Evolutionary conservation across 2,113 vertebrate species (phyloP).

Genomic region (Terrapene triunguis): DNA sequence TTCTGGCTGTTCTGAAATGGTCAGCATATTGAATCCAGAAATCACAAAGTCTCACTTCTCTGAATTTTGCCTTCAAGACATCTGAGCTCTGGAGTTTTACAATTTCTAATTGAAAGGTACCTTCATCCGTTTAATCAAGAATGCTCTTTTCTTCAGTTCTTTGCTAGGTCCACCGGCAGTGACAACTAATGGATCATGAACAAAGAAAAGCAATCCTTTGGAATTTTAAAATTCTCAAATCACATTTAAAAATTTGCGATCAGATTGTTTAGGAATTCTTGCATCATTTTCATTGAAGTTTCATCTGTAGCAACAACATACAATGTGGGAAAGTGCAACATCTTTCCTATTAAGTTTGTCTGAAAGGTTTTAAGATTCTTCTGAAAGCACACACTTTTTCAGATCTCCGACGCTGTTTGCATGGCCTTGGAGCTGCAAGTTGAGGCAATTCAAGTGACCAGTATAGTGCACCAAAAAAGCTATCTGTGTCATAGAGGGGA

Average conservation of each 20-base stretch:
- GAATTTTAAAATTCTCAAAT: neutral
- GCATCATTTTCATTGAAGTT: neutral
- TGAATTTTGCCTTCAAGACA: neutral
- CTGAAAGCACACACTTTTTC: neutral
- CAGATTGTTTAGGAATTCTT: neutral
- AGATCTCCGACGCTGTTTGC: neutral
- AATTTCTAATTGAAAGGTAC: neutral
- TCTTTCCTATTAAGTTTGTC: neutral
- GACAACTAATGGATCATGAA: neutral
- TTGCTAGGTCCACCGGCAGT: neutral
- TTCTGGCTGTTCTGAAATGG: neutral
- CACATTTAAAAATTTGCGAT: neutral
- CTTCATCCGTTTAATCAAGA: neutral
- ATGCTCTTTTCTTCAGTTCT: neutral
- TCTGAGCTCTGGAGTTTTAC: neutral
- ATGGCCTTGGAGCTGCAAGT: neutral
- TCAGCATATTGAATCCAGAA: neutral
- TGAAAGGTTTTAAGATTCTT: neutral
- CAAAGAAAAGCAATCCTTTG: neutral
- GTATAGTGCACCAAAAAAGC: neutral
- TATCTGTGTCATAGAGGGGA: neutral
- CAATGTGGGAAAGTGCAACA: no score
- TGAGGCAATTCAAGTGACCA: neutral
- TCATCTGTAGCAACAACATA: neutral
- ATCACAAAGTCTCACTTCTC: neutral